Evolutionary conservation across 2,797 vertebrate genomes (phyloP).

Genomic region (Pachyuromys duprasi): DNA sequence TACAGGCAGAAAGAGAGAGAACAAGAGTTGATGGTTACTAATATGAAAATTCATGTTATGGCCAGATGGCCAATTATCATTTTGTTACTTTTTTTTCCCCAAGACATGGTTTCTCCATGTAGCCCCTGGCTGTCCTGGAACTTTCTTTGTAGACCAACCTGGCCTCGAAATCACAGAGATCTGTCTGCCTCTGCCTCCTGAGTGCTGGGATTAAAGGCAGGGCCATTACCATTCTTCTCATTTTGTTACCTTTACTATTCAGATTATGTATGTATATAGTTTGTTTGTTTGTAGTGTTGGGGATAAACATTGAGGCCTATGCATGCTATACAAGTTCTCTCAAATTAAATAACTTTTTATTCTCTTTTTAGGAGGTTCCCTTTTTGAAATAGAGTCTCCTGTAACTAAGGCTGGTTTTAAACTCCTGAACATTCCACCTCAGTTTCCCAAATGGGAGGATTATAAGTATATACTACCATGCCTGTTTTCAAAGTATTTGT

Average conservation of each 20-base stretch:
- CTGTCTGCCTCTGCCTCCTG: too few relatives aligned
- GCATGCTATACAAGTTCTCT: neutral
- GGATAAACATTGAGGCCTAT: neutral
- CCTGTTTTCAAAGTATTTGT: neutral
- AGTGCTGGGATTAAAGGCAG: too few relatives aligned
- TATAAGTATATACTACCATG: neutral
- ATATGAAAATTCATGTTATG: constrained; percentile 33
- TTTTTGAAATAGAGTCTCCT: neutral
- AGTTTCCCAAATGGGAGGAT: neutral
- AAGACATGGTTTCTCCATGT: too few relatives aligned
- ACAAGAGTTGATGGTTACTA: neutral
- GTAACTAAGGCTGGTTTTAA: neutral
- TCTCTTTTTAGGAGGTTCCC: neutral
- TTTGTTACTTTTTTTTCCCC: too few relatives aligned
- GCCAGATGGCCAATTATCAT: neutral
- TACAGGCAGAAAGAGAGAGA: neutral
- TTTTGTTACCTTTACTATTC: constrained; percentile 46
- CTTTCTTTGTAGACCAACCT: too few relatives aligned
- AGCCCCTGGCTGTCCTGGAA: too few relatives aligned
- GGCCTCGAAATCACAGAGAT: too few relatives aligned
- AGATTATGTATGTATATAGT: neutral
- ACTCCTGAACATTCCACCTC: neutral
- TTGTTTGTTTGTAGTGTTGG: neutral
- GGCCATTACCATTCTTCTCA: neutral
- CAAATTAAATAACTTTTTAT: neutral